Evolutionary conservation across 2,888 invertebrate species (phyloP).

Genomic region (Biston betularia): DNA sequence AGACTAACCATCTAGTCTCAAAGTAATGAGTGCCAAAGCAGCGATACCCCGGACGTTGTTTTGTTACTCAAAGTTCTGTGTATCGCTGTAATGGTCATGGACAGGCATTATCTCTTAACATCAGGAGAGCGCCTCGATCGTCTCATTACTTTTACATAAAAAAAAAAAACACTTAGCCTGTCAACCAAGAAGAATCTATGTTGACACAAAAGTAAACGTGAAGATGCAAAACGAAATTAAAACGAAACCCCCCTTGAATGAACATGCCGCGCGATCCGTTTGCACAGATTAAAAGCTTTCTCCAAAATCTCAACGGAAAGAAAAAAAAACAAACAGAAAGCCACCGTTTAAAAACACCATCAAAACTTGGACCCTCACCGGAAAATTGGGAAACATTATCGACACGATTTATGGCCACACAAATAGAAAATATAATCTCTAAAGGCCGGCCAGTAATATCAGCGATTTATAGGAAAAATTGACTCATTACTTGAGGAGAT

Average conservation of each 20-base stretch:
- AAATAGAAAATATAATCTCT: slow-evolving; percentile 35
- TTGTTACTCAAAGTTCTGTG: no score
- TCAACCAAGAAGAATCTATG: neutral
- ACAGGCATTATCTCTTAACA: no score
- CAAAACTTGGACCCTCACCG: slow-evolving; percentile 22
- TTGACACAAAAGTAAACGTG: neutral
- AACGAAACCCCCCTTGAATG: neutral
- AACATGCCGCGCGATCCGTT: neutral
- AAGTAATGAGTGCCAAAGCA: no score
- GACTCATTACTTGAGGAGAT: slow-evolving; percentile 25
- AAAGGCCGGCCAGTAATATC: slow-evolving; percentile 25
- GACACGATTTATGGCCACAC: slow-evolving; percentile 29
- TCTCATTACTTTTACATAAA: no score
- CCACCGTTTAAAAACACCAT: slow-evolving; percentile 24
- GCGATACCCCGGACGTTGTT: no score
- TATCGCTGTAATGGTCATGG: no score
- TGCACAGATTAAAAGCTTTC: slow-evolving; percentile 7
- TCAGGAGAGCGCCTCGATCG: no score
- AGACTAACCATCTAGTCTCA: no score
- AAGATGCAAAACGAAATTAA: slow-evolving; percentile 2
- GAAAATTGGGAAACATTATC: slow-evolving; percentile 31
- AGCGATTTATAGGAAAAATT: slow-evolving; percentile 34
- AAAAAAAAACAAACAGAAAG: slow-evolving; percentile 13
- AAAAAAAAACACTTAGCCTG: no score
- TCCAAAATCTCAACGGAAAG: slow-evolving; percentile 1